phyloP scores from a whole-genome alignment of 2,797 vertebrate species.

The Thunnus albacares region DNA sequence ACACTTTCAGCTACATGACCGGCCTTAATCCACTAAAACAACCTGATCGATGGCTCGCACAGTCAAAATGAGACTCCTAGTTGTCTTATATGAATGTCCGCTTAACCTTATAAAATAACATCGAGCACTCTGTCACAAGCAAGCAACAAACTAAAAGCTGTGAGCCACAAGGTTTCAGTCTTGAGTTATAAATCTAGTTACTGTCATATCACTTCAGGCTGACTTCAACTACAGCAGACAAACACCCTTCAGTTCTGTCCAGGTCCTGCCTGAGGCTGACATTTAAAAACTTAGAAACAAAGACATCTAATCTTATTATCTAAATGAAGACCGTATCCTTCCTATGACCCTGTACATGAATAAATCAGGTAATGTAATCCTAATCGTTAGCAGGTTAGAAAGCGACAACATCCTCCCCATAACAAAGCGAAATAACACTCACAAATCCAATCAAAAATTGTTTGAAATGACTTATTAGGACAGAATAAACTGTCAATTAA shows the following conservation, averaged over 20 bases:
- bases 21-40: conserved; percentile 2
- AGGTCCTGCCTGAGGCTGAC: not conserved
- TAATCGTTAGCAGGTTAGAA: conserved; percentile 12
- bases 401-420: not conserved
- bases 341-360: conserved; percentile 20
- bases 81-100: conserved; percentile 8
- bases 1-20: conserved; percentile 18
- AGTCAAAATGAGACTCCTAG: conserved; percentile 1
- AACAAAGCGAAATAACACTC: conserved; percentile 26
- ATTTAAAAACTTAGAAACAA: conserved; percentile 31
- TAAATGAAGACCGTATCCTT: conserved; percentile 20
- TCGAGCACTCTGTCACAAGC: not conserved
- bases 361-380: conserved; percentile 20
- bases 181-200: not conserved
- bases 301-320: conserved; percentile 18
- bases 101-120: conserved; percentile 10
- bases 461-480: conserved; percentile 75
- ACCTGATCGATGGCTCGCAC: conserved; percentile 30
- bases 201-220: conserved; percentile 18
- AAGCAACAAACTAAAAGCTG: conserved; percentile 19
- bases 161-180: conserved; percentile 1
- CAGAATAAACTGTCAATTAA: conserved; percentile 83
- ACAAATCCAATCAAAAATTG: conserved; percentile 53
- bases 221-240: not conserved
- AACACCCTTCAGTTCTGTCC: conserved; percentile 1